Percentiles rank a stretch among this genome's conserved stretches.
These are phyloP conservation scores for Pterostichus madidus DNA, from an alignment of 2,888 invertebrate genomes.

Conservation along the genomic window DNA sequence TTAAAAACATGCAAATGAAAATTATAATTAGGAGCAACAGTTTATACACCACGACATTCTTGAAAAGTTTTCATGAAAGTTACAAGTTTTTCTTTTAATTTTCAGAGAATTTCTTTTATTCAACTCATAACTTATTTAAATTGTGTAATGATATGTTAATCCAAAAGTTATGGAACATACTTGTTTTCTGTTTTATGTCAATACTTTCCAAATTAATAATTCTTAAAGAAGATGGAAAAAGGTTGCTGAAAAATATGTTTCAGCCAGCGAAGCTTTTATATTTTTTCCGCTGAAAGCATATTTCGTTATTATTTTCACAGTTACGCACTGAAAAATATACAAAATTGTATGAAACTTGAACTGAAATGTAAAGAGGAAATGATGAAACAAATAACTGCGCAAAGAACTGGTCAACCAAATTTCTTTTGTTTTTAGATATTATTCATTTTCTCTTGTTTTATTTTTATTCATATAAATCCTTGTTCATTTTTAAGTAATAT, in stretches of 20 bases:
- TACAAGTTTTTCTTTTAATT: slow-evolving; percentile 2
- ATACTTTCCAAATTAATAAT: background rate
- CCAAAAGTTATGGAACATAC: background rate
- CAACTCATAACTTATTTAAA: background rate
- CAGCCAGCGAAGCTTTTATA: background rate
- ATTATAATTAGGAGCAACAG: slow-evolving; percentile 38
- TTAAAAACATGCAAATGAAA: slow-evolving; percentile 44
- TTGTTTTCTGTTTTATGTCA: background rate
- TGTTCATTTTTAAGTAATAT: background rate
- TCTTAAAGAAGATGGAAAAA: background rate
- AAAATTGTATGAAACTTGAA: background rate
- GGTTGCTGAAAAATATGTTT: background rate
- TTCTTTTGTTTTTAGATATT: background rate
- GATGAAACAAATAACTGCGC: slow-evolving; percentile 13
- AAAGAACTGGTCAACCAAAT: slow-evolving; percentile 9
- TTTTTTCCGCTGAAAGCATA: slow-evolving; percentile 7
- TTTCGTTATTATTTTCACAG: background rate
- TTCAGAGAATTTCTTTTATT: no score
- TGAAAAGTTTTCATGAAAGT: slow-evolving; percentile 10
- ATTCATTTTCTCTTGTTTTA: background rate
- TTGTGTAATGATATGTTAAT: slow-evolving; percentile 15
- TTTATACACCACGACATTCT: slow-evolving; percentile 12
- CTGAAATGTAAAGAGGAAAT: slow-evolving; percentile 12
- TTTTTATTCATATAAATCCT: no score
- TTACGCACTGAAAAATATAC: slow-evolving; percentile 12